Evolutionary conservation across 2,797 vertebrate species (phyloP).

Genomic region (Manis crassicaudata): DNA sequence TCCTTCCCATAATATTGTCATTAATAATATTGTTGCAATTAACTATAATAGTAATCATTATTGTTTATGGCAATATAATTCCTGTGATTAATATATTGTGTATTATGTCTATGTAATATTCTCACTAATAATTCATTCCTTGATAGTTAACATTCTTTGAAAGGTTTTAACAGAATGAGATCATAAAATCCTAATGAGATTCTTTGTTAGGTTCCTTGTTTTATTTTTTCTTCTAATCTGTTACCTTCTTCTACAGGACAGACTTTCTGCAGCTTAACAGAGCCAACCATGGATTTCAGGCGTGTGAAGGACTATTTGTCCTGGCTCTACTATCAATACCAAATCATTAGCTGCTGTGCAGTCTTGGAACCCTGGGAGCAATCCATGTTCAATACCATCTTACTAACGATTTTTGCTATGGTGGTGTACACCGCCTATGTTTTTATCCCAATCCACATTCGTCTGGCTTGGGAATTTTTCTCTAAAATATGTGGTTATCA

Average conservation of each 20-base stretch:
- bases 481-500: constrained; percentile 91
- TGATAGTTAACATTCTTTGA: background rate
- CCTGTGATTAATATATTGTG: background rate
- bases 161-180: background rate
- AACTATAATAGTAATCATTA: background rate
- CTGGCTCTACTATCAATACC: constrained; percentile 99
- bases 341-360: constrained; percentile 96
- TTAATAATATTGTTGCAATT: background rate
- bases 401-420: constrained; percentile 94
- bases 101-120: background rate
- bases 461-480: constrained; percentile 95
- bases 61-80: background rate
- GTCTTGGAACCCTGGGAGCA: constrained; percentile 98
- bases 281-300: constrained; percentile 90
- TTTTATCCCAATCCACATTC: constrained; percentile 95
- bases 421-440: constrained; percentile 96
- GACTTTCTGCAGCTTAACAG: background rate
- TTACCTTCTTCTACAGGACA: constrained; percentile 67
- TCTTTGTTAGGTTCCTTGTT: background rate
- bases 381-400: constrained; percentile 95
- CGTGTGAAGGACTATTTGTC: constrained; percentile 92
- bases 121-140: background rate
- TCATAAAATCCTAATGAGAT: background rate
- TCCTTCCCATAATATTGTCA: background rate
- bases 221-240: constrained; percentile 22